Percentiles rank a stretch among this genome's conserved stretches.
Conservation (phyloP, 2,888 invertebrate species). For the Eristalis arbustorum region DNA sequence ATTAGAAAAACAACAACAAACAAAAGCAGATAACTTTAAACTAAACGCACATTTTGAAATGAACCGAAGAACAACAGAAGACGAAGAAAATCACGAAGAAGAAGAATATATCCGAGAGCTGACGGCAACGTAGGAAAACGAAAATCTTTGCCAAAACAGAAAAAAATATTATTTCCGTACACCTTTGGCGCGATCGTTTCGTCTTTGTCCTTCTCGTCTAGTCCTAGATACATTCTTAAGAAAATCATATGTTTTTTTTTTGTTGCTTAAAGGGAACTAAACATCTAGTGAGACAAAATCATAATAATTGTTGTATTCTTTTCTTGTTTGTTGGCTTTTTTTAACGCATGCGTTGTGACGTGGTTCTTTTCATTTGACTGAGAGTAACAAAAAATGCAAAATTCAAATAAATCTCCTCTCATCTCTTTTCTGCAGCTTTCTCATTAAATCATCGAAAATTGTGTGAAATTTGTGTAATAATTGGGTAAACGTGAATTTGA, state of each 20-base stretch:
- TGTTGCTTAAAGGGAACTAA: neutral
- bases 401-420: neutral
- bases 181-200: too few species aligned
- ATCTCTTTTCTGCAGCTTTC: too few species aligned
- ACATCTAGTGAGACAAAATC: constrained; percentile 1
- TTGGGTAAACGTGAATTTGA: neutral
- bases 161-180: constrained; percentile 35
- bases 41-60: constrained; percentile 49
- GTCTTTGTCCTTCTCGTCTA: neutral
- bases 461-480: neutral
- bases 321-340: constrained; percentile 28
- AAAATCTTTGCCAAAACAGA: constrained; percentile 24
- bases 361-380: neutral
- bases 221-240: neutral
- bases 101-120: constrained; percentile 5
- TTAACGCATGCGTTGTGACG: constrained; percentile 52
- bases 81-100: constrained; percentile 14
- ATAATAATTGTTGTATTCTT: neutral
- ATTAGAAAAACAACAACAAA: constrained; percentile 7
- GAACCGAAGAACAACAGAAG: neutral
- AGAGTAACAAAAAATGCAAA: neutral
- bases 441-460: neutral
- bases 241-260: constrained; percentile 13
- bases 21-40: neutral
- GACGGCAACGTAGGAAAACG: neutral